These are phyloP conservation scores for Triops cancriformis DNA, from an alignment of 1,140 invertebrate species.

Conservation along the genomic window DNA sequence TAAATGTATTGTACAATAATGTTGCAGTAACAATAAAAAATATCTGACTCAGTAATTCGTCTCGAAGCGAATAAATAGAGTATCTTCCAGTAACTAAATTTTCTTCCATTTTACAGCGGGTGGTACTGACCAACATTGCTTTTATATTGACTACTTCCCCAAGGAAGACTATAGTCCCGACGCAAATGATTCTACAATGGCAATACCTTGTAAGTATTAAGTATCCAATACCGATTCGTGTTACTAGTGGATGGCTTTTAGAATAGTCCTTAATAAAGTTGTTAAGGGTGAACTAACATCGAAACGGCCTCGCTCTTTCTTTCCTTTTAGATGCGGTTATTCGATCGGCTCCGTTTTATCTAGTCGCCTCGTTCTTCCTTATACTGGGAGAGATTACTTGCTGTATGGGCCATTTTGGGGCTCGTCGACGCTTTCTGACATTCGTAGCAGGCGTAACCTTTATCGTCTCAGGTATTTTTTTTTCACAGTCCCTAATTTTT, in stretches of 20 bases:
- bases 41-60: too few relatives aligned
- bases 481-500: background rate
- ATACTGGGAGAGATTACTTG: conserved; percentile 54
- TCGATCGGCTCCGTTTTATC: conserved; percentile 55
- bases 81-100: background rate
- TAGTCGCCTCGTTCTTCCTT: conserved; percentile 50
- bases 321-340: conserved; percentile 54
- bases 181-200: conserved; percentile 73
- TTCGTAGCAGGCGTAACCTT: conserved; percentile 58
- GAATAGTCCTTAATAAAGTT: background rate
- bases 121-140: conserved; percentile 46
- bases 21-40: too few relatives aligned
- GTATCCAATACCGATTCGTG: background rate
- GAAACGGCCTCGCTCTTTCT: background rate
- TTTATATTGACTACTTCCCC: conserved; percentile 75
- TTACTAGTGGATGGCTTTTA: background rate
- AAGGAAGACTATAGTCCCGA: conserved; percentile 73
- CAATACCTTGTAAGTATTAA: conserved; percentile 74
- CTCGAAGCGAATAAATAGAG: background rate
- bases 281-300: background rate
- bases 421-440: conserved; percentile 49
- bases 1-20: too few relatives aligned
- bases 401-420: conserved; percentile 49
- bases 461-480: conserved; percentile 54
- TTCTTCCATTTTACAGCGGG: conserved; percentile 35